Percentiles rank a stretch among this genome's conserved stretches.
These are phyloP conservation scores for Trissonchulus latispiculum DNA, from an alignment of 2,888 invertebrate species.

Conservation along the genomic window DNA sequence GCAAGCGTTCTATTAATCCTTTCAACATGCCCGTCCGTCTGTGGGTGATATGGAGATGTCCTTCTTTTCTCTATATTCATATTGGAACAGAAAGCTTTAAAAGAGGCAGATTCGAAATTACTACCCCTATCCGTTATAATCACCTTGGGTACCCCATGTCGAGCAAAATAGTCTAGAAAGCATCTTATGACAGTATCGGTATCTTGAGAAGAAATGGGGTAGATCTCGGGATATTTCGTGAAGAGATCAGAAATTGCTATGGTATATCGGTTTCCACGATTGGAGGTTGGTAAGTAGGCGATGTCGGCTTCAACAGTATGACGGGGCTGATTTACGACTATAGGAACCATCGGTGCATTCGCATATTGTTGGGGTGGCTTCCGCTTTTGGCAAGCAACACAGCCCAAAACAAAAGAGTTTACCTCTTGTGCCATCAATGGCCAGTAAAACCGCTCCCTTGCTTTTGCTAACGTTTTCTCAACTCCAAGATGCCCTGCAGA, in stretches of 20 bases:
- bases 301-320: background rate
- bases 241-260: background rate
- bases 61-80: background rate
- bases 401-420: background rate
- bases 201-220: background rate
- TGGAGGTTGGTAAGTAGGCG: background rate
- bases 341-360: background rate
- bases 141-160: background rate
- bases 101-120: background rate
- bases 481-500: background rate
- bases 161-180: background rate
- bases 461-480: background rate
- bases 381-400: background rate
- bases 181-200: background rate
- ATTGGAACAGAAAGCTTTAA: background rate
- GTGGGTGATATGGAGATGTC: background rate
- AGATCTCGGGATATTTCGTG: background rate
- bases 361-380: background rate
- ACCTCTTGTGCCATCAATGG: background rate
- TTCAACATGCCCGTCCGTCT: background rate
- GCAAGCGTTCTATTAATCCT: background rate
- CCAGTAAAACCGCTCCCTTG: background rate
- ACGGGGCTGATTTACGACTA: background rate
- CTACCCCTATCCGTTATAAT: background rate
- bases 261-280: background rate